A percentile compares a stretch with the other conserved stretches of the same genome.
Evolutionary conservation across 2,113 vertebrate genomes (phyloP).

Genomic region (Lagopus muta): DNA sequence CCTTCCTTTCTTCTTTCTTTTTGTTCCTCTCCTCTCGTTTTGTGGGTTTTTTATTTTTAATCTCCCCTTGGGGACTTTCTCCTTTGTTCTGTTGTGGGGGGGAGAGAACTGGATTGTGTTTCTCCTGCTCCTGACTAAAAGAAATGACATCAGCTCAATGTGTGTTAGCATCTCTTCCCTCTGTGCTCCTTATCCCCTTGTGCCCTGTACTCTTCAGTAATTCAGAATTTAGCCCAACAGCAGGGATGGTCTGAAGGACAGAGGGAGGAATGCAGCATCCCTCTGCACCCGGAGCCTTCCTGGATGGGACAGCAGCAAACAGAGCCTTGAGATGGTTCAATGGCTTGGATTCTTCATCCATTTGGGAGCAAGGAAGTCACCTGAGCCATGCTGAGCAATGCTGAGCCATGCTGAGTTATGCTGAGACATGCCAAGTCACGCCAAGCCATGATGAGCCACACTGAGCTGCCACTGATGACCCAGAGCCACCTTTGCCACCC

Average conservation of each 20-base stretch:
- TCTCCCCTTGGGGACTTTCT: neutral
- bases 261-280: neutral
- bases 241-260: neutral
- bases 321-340: rapidly evolving
- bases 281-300: neutral
- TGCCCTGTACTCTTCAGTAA: neutral
- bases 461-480: no score
- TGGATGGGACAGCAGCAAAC: neutral
- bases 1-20: neutral
- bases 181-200: neutral
- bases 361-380: neutral
- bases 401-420: no score
- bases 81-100: neutral
- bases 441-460: no score
- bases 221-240: neutral
- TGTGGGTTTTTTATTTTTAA: neutral
- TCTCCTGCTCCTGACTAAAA: neutral
- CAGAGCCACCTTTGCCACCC: no score
- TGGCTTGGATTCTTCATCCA: neutral
- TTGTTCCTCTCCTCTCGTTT: neutral
- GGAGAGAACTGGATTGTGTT: constrained; percentile 39
- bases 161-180: neutral
- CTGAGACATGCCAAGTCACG: no score
- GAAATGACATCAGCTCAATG: neutral
- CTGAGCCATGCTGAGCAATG: neutral